A percentile compares a stretch with the other conserved stretches of the same genome.
Conservation (phyloP, 2,113 vertebrate genomes). For the Camelus dromedarius region DNA sequence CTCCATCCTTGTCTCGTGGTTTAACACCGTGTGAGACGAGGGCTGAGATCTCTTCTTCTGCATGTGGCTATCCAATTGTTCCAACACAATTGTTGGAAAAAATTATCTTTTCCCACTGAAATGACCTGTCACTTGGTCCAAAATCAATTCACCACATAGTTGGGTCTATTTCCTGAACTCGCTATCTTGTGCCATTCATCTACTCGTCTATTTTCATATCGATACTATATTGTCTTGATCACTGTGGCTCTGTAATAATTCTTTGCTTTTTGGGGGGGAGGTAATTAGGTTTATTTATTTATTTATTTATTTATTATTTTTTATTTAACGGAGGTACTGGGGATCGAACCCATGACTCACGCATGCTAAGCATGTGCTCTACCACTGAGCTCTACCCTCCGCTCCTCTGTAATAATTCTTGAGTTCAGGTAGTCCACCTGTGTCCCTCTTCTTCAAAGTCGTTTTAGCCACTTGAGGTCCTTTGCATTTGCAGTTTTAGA, state of each 20-base stretch:
- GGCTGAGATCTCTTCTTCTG: not conserved
- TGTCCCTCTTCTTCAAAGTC: not conserved
- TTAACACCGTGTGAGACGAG: not conserved
- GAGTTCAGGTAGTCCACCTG: not conserved
- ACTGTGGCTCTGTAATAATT: not conserved
- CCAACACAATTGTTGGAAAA: not conserved
- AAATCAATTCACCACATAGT: fast-evolving
- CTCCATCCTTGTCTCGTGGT: not conserved
- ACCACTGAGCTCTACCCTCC: no score
- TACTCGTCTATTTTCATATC: not conserved
- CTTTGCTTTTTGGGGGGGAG: no score
- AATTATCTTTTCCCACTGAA: not conserved
- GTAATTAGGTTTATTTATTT: no score
- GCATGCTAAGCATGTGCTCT: no score
- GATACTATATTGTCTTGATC: not conserved
- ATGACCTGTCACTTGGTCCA: not conserved
- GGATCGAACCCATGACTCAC: no score
- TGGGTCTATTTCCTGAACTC: not conserved
- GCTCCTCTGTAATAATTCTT: not conserved
- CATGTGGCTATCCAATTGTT: no score
- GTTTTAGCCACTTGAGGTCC: not conserved
- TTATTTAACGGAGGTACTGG: no score
- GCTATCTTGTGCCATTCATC: not conserved
- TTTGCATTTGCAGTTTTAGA: not conserved
- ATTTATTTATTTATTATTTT: no score